A percentile compares a stretch with the other conserved stretches of the same genome.
Evolutionary conservation across 2,888 invertebrate species (phyloP).

Genomic region (Pristionchus arcanus): DNA sequence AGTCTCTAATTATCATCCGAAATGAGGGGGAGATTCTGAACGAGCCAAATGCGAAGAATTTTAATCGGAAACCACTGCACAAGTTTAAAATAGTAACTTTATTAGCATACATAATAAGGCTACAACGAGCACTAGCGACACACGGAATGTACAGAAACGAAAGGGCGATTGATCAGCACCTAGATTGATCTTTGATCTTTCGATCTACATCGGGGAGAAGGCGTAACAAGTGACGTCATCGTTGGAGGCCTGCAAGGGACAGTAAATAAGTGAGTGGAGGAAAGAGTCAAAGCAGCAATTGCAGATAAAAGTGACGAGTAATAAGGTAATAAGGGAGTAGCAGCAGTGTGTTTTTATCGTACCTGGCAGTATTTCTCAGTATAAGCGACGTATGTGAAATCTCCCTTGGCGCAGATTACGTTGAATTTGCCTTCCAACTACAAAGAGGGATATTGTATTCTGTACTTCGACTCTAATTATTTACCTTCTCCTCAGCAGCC

Average conservation of each 20-base stretch:
- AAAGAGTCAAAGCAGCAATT: background rate
- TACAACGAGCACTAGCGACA: slow-evolving; percentile 1
- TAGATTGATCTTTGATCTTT: slow-evolving; percentile 42
- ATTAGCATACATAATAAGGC: slow-evolving; percentile 41
- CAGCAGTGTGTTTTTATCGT: background rate
- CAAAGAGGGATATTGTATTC: background rate
- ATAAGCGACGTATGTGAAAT: slow-evolving; percentile 78
- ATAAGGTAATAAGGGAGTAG: background rate
- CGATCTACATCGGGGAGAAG: slow-evolving; percentile 71
- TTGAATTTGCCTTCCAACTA: slow-evolving; percentile 70
- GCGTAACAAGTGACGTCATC: slow-evolving; percentile 78
- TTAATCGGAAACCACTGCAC: background rate
- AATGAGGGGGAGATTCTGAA: background rate
- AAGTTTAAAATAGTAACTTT: slow-evolving; percentile 29
- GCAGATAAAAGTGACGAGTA: background rate
- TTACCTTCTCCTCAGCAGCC: slow-evolving; percentile 75
- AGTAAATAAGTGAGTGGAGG: background rate
- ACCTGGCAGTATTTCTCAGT: slow-evolving; percentile 71
- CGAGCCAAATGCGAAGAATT: background rate
- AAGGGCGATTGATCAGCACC: background rate
- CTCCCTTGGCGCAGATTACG: slow-evolving; percentile 77
- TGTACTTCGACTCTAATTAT: slow-evolving; percentile 54
- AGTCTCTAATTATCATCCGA: background rate
- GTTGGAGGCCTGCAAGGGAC: slow-evolving; percentile 65
- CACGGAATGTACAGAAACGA: slow-evolving; percentile 47